A percentile compares a stretch with the other conserved stretches of the same genome.
Evolutionary conservation across 2,113 vertebrate species (phyloP).

Genomic region (Danionella cerebrum): DNA sequence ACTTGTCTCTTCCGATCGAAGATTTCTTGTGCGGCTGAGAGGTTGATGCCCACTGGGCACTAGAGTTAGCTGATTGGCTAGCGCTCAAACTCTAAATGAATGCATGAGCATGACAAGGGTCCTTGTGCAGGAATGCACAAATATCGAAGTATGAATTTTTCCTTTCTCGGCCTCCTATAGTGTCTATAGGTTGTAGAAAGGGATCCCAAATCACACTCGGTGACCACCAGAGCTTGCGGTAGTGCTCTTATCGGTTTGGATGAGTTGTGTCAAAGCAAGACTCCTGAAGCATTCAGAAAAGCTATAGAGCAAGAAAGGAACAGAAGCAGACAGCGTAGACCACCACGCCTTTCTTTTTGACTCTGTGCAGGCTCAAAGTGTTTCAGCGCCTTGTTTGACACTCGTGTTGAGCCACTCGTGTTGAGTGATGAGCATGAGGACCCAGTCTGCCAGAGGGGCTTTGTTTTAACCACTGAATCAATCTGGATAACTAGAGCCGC

Average conservation of each 20-base stretch:
- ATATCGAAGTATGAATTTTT: background rate
- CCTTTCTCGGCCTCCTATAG: background rate
- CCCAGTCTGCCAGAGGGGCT: constrained; percentile 33
- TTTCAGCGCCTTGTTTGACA: constrained; percentile 15
- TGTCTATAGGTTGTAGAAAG: background rate
- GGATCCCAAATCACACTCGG: background rate
- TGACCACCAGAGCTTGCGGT: background rate
- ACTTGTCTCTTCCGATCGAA: constrained; percentile 55
- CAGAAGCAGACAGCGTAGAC: background rate
- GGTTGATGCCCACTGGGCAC: constrained; percentile 39
- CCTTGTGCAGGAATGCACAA: background rate
- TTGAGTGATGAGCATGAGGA: constrained; percentile 19
- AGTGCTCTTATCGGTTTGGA: background rate
- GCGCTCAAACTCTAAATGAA: constrained; percentile 26
- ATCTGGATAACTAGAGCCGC: constrained; percentile 49
- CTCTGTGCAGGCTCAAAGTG: constrained; percentile 19
- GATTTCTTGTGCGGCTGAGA: background rate
- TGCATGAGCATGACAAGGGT: constrained; percentile 6
- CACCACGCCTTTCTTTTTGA: constrained; percentile 21
- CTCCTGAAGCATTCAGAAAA: background rate
- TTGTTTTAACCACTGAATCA: constrained; percentile 51
- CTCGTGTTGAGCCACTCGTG: constrained; percentile 7
- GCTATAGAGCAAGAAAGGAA: background rate
- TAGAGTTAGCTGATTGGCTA: constrained; percentile 27
- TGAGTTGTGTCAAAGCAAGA: background rate